Evolutionary conservation across 1,140 invertebrate species (phyloP).

Genomic region (Phymorhynchus buccinoides): DNA sequence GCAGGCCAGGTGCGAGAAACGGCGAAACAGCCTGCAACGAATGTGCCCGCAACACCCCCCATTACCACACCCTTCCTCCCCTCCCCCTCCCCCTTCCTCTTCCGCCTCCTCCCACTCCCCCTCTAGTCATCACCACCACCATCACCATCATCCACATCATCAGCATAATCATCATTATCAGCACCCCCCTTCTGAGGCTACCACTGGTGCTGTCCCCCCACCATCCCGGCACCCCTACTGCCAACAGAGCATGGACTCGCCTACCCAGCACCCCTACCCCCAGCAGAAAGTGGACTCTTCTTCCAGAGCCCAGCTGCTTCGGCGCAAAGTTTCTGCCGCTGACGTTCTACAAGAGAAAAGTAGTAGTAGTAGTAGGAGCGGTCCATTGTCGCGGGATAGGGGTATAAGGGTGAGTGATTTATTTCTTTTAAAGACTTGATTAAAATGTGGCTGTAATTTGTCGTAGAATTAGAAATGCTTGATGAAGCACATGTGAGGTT

Average conservation of each 20-base stretch:
- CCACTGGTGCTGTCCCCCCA: too few relatives aligned
- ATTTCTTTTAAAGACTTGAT: too few relatives aligned
- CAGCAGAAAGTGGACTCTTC: slow-evolving; percentile 30
- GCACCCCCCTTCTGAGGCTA: too few relatives aligned
- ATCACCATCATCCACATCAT: background rate
- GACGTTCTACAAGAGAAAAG: background rate
- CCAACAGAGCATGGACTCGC: too few relatives aligned
- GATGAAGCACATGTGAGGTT: too few relatives aligned
- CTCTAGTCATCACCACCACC: background rate
- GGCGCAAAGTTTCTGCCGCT: slow-evolving; percentile 3
- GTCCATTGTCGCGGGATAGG: slow-evolving; percentile 48
- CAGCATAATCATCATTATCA: background rate
- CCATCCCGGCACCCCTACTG: too few relatives aligned
- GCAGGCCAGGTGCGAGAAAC: slow-evolving; percentile 91
- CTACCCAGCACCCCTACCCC: background rate
- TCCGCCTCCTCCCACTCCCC: slow-evolving; percentile 2
- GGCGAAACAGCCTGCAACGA: slow-evolving; percentile 77
- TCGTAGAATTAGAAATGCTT: too few relatives aligned
- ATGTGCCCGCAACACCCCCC: slow-evolving; percentile 75
- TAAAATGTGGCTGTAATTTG: too few relatives aligned
- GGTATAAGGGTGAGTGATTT: slow-evolving; percentile 55
- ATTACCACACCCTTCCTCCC: background rate
- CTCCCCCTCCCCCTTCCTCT: slow-evolving; percentile 38
- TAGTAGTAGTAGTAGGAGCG: too few relatives aligned
- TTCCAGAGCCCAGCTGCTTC: slow-evolving; percentile 4